phyloP scores from a whole-genome alignment of 2,888 invertebrate species.

The Rotaria macrura region DNA sequence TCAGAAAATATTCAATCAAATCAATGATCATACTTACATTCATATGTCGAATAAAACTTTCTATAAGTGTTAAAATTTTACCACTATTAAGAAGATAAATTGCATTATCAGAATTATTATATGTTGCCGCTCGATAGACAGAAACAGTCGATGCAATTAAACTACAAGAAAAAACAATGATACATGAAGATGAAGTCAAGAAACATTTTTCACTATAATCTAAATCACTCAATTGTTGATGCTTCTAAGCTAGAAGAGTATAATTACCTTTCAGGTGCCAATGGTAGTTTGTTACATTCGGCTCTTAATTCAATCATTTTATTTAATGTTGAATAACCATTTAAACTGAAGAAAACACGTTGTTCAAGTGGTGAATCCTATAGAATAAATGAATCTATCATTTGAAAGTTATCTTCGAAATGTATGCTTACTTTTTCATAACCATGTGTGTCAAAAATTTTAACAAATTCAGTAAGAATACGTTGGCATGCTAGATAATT shows the following conservation, averaged over 20 bases:
- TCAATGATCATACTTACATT: neutral
- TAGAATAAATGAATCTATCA: neutral
- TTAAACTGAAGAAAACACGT: conserved; percentile 12
- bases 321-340: conserved; percentile 7
- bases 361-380: conserved; percentile 16
- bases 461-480: neutral
- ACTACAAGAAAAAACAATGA: too few species aligned
- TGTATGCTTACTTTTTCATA: neutral
- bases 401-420: neutral
- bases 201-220: too few species aligned
- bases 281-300: neutral
- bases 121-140: conserved; percentile 8
- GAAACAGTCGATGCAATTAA: neutral
- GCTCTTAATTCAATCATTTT: neutral
- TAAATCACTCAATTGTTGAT: too few species aligned
- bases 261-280: conserved; percentile 16
- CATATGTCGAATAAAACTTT: conserved; percentile 3
- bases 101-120: conserved; percentile 6
- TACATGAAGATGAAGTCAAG: too few species aligned
- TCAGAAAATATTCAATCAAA: neutral
- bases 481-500: conserved; percentile 16
- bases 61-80: neutral
- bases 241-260: too few species aligned
- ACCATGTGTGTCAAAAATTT: conserved; percentile 14
- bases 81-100: neutral